Base-by-base conservation (phyloP, 2,113 vertebrate species). In the cat (Felis catus) region DNA sequence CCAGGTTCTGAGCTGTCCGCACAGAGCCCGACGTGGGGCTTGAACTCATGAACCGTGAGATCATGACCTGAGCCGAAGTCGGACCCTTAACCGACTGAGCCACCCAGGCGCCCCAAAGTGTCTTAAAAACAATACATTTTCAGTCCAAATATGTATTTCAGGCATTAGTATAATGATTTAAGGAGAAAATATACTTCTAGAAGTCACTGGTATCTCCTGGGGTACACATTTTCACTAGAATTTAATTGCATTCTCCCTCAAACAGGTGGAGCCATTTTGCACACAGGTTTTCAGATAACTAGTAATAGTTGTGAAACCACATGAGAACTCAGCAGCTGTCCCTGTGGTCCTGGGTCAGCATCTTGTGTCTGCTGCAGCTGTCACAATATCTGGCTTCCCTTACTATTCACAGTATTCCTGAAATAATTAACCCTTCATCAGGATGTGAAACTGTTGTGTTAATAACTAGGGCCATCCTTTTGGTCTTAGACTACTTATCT, bases 221-320 rank as follows among this genome's bases (percentile, higher is more conserved):
- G 21, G 63, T 76, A 53, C 6, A 61, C 9, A 80, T 95, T 96
- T 87, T 94, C 41, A 61, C 36, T 87, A 79, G 63, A 87, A 45
- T 86, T 95, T 96, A 94, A 82, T 71, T 96, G 51, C 45, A 41
- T 82, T 95, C 71, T 95, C 27, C 51, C 70, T 70, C 66, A 79
- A 61, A 85, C 31, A 76, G 65, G 8, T 81, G 41, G 41, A 85
- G 16, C 19, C 61, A n/a, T 85, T 93, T 61, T 88, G 55, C 81
- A 48, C 79, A 39, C 68, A 58, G 51, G n/a, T 71, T 79, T 86
- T 82, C 39, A 45, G 90, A 73, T 86, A 63, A 66, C 73, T 86
- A 63, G 80, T n/a, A 58, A 83, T 27, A 39, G 51, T 65, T 48
- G 39, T 7, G 51, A 65, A 55, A 21, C 39, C 16, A 61, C 45